These are phyloP conservation scores for Terrapene triunguis DNA, from an alignment of 2,113 vertebrate genomes.

Conservation along the genomic window DNA sequence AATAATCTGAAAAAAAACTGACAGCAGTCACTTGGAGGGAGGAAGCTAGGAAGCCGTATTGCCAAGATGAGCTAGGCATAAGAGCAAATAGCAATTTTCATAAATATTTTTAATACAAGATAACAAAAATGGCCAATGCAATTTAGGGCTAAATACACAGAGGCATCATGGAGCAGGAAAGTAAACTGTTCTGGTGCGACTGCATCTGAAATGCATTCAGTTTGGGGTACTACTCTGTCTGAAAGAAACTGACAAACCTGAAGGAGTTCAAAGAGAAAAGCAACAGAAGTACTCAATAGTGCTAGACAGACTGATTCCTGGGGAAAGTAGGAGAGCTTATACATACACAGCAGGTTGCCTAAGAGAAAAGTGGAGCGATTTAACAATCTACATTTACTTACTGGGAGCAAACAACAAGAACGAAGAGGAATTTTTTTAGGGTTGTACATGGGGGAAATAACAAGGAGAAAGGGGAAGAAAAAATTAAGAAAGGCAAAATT, in stretches of 20 bases:
- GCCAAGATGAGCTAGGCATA: rapidly evolving
- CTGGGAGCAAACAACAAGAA: neutral
- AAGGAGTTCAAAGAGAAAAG: neutral
- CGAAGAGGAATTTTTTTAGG: neutral
- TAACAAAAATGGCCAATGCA: neutral
- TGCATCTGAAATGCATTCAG: neutral
- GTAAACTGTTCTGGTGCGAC: neutral
- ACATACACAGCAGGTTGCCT: neutral
- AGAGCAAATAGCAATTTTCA: neutral
- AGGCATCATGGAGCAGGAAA: neutral
- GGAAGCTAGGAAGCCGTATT: neutral
- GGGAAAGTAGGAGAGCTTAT: neutral
- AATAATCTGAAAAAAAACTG: neutral
- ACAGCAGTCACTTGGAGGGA: neutral
- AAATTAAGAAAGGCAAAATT: neutral
- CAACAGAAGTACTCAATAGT: neutral
- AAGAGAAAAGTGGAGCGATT: neutral
- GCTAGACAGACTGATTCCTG: neutral
- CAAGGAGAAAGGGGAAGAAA: neutral
- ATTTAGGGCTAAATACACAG: neutral
- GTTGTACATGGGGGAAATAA: neutral
- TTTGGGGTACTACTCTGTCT: neutral
- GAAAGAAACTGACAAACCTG: neutral
- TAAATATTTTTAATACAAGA: neutral
- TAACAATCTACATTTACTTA: neutral